phyloP scores from a whole-genome alignment of 1,140 invertebrate genomes.

The Aphelenchoides fujianensis region DNA sequence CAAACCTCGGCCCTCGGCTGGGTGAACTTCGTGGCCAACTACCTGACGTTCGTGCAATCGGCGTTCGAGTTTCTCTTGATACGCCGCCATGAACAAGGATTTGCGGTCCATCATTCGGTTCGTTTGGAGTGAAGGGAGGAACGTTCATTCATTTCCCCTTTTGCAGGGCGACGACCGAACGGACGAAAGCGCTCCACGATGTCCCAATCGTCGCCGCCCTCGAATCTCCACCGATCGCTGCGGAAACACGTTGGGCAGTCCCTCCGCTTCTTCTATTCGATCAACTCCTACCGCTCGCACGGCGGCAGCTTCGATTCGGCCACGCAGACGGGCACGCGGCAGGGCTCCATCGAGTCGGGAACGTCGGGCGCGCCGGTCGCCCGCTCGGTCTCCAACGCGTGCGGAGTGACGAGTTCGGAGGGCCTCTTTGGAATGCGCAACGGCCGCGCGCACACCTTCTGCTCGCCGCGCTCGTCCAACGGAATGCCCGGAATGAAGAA shows the following conservation, averaged over 20 bases:
- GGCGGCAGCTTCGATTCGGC: slow-evolving; percentile 30
- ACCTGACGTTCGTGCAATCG: slow-evolving; percentile 58
- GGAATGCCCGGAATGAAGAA: neutral
- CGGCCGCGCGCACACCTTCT: slow-evolving; percentile 40
- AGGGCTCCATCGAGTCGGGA: neutral
- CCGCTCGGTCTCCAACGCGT: slow-evolving; percentile 7
- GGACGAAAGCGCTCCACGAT: slow-evolving; percentile 48
- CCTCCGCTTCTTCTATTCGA: slow-evolving; percentile 55
- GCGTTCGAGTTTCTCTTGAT: slow-evolving; percentile 61
- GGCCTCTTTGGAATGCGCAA: slow-evolving; percentile 39
- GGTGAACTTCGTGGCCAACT: slow-evolving; percentile 53
- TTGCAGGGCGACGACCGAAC: slow-evolving; percentile 40
- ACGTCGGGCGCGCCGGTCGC: slow-evolving; percentile 14
- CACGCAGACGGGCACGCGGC: slow-evolving; percentile 1
- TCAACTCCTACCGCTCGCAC: slow-evolving; percentile 46
- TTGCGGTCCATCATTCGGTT: slow-evolving; percentile 61
- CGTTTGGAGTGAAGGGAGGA: slow-evolving; percentile 30
- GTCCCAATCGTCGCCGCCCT: slow-evolving; percentile 46
- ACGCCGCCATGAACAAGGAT: slow-evolving; percentile 59
- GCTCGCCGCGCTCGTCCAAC: slow-evolving; percentile 23
- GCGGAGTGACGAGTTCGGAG: neutral
- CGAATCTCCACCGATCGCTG: slow-evolving; percentile 38
- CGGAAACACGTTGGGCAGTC: slow-evolving; percentile 43
- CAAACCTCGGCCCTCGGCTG: slow-evolving; percentile 31
- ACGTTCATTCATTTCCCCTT: slow-evolving; percentile 29